A percentile compares a stretch with the other conserved stretches of the same genome.
phyloP scores from a whole-genome alignment of 2,888 invertebrate species.

The Cephalotes varians region DNA sequence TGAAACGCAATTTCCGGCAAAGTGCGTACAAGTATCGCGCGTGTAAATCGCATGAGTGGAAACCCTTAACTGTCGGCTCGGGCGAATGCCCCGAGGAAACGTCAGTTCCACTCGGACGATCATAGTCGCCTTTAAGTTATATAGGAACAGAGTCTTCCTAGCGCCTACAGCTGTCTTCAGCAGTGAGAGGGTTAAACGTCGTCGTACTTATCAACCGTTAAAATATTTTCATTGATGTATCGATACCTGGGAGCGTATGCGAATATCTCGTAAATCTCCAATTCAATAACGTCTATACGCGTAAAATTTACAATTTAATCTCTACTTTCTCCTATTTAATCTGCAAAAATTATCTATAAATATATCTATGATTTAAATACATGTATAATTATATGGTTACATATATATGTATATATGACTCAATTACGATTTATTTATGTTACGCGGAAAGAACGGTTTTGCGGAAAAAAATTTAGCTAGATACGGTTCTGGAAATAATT shows the following conservation, averaged over 20 bases:
- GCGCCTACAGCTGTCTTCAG: slow-evolving; percentile 32
- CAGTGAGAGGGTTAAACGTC: slow-evolving; percentile 35
- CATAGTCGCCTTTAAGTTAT: slow-evolving; percentile 51
- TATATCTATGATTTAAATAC: neutral
- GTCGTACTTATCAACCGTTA: slow-evolving; percentile 39
- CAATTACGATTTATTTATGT: neutral
- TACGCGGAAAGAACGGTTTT: too few relatives aligned
- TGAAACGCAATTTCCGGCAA: slow-evolving; percentile 38
- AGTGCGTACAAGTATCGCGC: slow-evolving; percentile 28
- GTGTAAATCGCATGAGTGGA: slow-evolving; percentile 37
- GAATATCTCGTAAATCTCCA: slow-evolving; percentile 13
- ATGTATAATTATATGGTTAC: too few relatives aligned
- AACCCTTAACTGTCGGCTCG: slow-evolving; percentile 37
- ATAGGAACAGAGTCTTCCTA: slow-evolving; percentile 22
- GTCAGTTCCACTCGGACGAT: slow-evolving; percentile 47
- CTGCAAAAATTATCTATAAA: neutral
- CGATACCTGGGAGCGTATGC: slow-evolving; percentile 12
- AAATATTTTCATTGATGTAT: slow-evolving; percentile 42
- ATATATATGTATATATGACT: neutral
- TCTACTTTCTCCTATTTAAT: slow-evolving; percentile 13
- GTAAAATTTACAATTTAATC: slow-evolving; percentile 2
- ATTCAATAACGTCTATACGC: slow-evolving; percentile 26
- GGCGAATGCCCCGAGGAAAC: slow-evolving; percentile 39
- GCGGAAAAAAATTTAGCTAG: too few relatives aligned
- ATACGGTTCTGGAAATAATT: too few relatives aligned